Conservation (phyloP, 2,113 vertebrate species). For the Stegastes partitus region DNA sequence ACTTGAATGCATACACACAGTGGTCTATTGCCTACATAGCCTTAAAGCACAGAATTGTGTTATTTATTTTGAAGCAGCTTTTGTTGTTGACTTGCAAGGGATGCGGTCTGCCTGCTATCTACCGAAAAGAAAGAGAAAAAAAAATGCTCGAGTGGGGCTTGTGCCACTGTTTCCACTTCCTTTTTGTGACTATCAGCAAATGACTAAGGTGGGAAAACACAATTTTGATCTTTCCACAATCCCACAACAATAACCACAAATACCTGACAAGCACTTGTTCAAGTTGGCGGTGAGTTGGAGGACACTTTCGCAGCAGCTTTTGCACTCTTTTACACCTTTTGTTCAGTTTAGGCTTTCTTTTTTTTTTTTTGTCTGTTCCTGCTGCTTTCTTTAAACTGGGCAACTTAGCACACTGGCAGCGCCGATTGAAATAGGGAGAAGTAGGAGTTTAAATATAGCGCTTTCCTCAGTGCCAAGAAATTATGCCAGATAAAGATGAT, state of each 20-base stretch:
- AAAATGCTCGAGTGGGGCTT: constrained; percentile 27
- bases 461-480: neutral
- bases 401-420: neutral
- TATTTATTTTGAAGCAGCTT: constrained; percentile 44
- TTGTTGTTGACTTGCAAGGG: constrained; percentile 47
- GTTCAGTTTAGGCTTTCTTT: neutral
- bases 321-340: constrained; percentile 2
- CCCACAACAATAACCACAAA: constrained; percentile 7
- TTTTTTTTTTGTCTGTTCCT: neutral
- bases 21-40: constrained; percentile 36
- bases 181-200: constrained; percentile 41
- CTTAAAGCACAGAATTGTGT: constrained; percentile 46
- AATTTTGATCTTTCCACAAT: constrained; percentile 20
- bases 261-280: constrained; percentile 14
- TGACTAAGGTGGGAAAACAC: constrained; percentile 23
- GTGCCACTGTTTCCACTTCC: constrained; percentile 35
- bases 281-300: constrained; percentile 19
- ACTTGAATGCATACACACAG: constrained; percentile 55
- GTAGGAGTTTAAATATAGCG: constrained; percentile 2
- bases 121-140: constrained; percentile 21
- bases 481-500: neutral
- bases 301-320: constrained; percentile 14
- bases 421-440: neutral
- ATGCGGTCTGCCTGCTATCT: constrained; percentile 39
- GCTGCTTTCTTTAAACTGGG: neutral